phyloP scores from a whole-genome alignment of 2,797 vertebrate species.

The Lerista edwardsae region DNA sequence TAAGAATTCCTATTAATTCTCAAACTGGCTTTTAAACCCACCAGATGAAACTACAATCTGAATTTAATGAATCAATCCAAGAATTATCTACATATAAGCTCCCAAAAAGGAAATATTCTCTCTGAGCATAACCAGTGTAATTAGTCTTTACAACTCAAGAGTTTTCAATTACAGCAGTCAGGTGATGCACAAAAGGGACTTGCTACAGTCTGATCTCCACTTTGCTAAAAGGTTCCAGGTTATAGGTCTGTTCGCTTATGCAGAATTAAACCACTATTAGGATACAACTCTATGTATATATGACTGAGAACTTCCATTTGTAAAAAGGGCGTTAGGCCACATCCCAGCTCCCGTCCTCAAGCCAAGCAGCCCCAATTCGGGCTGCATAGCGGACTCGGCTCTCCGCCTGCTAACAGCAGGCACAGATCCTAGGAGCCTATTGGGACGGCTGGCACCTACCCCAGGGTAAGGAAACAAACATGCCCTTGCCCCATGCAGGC shows the following conservation, averaged over 20 bases:
- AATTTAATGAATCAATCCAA: neutral
- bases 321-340: too few relatives aligned
- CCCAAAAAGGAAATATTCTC: neutral
- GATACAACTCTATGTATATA: too few relatives aligned
- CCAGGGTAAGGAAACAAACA: too few relatives aligned
- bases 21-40: neutral
- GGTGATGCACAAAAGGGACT: neutral
- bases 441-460: too few relatives aligned
- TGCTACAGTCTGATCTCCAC: neutral
- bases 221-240: neutral
- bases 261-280: neutral
- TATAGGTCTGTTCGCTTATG: neutral
- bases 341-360: too few relatives aligned
- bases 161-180: neutral
- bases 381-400: too few relatives aligned
- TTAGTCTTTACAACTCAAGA: neutral
- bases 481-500: too few relatives aligned
- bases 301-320: too few relatives aligned
- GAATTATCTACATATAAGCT: too few relatives aligned
- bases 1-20: neutral
- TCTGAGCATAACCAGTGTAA: neutral
- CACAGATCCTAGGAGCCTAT: too few relatives aligned
- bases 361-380: too few relatives aligned
- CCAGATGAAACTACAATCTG: neutral
- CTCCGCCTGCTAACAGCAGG: too few relatives aligned